Evolutionary conservation across 2,888 invertebrate genomes (phyloP), one percentile per base, ranked within the genome.

Genomic region (Embidobia sp.): DNA sequence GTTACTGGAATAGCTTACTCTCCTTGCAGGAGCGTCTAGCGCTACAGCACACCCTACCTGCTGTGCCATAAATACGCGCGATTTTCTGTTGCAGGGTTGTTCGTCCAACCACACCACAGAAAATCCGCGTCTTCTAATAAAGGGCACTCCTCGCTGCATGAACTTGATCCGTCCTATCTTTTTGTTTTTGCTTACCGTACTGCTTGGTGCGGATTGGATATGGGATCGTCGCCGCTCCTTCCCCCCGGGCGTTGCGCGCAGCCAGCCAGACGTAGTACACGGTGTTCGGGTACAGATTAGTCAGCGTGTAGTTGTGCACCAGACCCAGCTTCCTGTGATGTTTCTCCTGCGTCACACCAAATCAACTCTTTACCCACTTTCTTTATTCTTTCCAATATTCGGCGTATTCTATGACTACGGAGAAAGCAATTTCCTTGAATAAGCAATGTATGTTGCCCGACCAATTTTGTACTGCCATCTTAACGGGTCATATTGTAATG

Each of bases 191-290:
- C 98, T 95, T 96, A 98, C 98, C 97, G 92, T 97, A 98, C 94
- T 97, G 97, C 90, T 97, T 97, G 55, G 99, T 99, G 91, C 96
- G 94, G 84, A 97, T 97, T 81, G 97, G 96, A 81, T 98, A 95
- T 8, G 97, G 96, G 31, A 97, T 97, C 10, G 98, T 98, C 61
- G 97, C 96, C 26, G 98, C 98, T 10, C 98, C 98, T 90, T 97
- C 98, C 7, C 98, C 99, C 79, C 95, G 92, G 85, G 96, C 95
- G 10, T 97, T 98, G 81, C 96, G 93, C 69, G 98, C 99, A 8
- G 98, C 97, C 83, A 99, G 91, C 96, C 98, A 98, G 85, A 99
- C 96, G 91, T 97, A 97, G 92, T 99, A 99, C 82, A 97, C 91
- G 7, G 98, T 98, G 91, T 98, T 97, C 26, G 99, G 98, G 89